A percentile compares a stretch with the other conserved stretches of the same genome.
These are phyloP conservation scores for Acanthoscelides obtectus DNA, from an alignment of 2,888 invertebrate genomes.

Conservation along the genomic window DNA sequence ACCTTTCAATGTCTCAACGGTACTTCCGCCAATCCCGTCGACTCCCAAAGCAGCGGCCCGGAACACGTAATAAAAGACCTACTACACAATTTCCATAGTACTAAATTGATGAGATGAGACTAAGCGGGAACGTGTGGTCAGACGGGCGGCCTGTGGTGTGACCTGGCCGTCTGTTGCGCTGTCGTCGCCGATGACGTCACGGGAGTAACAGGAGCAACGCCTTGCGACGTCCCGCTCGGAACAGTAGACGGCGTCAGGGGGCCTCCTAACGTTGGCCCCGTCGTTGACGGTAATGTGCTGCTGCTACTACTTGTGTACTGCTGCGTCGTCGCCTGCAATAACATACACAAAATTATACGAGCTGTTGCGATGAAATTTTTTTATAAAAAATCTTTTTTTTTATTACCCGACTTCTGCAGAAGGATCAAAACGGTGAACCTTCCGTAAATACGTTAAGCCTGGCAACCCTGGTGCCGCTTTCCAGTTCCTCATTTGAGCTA, in stretches of 20 bases:
- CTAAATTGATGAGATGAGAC: slow-evolving; percentile 17
- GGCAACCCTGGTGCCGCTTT: too few relatives aligned
- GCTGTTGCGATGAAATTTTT: too few relatives aligned
- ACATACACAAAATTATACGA: background rate
- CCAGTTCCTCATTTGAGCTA: too few relatives aligned
- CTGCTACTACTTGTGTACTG: background rate
- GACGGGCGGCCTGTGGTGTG: slow-evolving; percentile 34
- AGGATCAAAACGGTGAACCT: too few relatives aligned
- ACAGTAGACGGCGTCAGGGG: slow-evolving; percentile 32
- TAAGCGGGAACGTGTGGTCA: slow-evolving; percentile 46
- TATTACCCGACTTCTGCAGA: too few relatives aligned
- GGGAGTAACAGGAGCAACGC: background rate
- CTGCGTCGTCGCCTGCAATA: background rate
- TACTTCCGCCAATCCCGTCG: background rate
- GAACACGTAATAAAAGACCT: background rate
- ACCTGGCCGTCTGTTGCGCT: slow-evolving; percentile 7
- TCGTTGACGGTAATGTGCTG: background rate
- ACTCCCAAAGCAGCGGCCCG: background rate
- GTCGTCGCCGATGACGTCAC: slow-evolving; percentile 2
- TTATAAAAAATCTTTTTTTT: too few relatives aligned
- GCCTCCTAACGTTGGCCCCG: slow-evolving; percentile 33
- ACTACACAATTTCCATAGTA: background rate
- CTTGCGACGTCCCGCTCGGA: slow-evolving; percentile 17
- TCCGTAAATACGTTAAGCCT: too few relatives aligned
- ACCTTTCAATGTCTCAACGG: background rate